These are phyloP conservation scores for Galemys pyrenaicus DNA, from an alignment of 2,113 vertebrate species.

Conservation along the genomic window DNA sequence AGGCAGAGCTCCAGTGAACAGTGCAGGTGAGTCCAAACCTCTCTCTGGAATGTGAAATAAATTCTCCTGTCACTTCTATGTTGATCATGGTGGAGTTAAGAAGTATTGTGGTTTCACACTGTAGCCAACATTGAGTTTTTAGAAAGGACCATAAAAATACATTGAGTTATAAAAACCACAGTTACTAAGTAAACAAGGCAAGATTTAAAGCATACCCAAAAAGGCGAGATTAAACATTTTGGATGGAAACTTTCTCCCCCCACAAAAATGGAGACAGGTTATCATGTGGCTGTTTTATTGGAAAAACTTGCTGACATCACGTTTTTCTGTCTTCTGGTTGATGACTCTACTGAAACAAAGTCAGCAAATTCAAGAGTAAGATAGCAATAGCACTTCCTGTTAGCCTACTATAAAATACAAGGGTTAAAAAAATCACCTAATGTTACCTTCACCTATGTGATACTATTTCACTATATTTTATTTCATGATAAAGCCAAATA, in stretches of 20 bases:
- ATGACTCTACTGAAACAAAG: neutral
- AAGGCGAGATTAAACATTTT: neutral
- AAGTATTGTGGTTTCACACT: neutral
- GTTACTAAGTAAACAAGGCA: neutral
- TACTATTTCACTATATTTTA: slow-evolving; percentile 10
- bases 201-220: neutral
- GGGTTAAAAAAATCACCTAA: neutral
- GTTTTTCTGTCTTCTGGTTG: neutral
- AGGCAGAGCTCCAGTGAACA: slow-evolving; percentile 92
- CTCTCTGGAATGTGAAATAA: rapidly evolving
- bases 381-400: neutral
- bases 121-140: neutral
- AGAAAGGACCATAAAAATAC: neutral
- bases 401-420: neutral
- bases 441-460: neutral
- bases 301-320: neutral
- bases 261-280: neutral
- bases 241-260: neutral
- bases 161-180: neutral
- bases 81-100: neutral
- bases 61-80: neutral
- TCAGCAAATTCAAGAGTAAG: slow-evolving; percentile 36
- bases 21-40: slow-evolving; percentile 87
- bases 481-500: neutral
- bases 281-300: neutral